Evolutionary conservation across 2,888 invertebrate species (phyloP), one percentile per base, ranked within the genome.

Genomic region (Frankliniella intonsa): DNA sequence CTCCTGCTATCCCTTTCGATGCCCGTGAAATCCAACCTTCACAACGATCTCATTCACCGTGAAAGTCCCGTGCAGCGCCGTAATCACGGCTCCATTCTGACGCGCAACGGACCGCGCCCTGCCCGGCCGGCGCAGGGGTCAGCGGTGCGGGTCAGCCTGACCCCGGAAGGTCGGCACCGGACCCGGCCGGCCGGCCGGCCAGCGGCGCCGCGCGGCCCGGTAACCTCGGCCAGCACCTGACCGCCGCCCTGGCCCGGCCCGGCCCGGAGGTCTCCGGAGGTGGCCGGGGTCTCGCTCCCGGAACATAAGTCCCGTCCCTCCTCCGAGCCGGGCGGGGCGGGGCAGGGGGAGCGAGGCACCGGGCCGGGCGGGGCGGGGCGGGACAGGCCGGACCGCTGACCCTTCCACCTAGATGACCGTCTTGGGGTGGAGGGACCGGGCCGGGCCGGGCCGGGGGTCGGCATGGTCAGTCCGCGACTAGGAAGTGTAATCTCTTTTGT

Each of bases 1-100:
- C 38, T 38, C 38, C 7, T 62, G 62, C 62, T 14, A 19, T 62
- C 62, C n/a, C 62, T 62, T n/a, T 62, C 25, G 69, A 76, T 76
- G 10, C 69, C 25, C 69, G 69, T 76, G 69, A 76, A 76, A 76
- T 76, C 69, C 69, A 22, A 25, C 69, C 25, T 76, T 76, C 69
- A 76, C 69, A 76, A 76, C 69, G 69, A 76, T 76, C 69, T 76
- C 69, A 76, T 76, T 12, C 69, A 76, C 69, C 69, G 69, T 76
- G 69, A 76, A 76, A 76, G 69, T 76, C 69, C 69, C 69, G 25
- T 76, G 69, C 25, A 22, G 25, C 22, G 38, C 38, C 14, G 62
- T 62, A 25, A 76, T 76, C 69, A 76, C 69, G 22, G 69, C 19
- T 19, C 62, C 62, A 62, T 62, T 62, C 62, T 55, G 14, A 38